Evolutionary conservation across 2,113 vertebrate species (phyloP).

Genomic region (Lophotis ruficrista): DNA sequence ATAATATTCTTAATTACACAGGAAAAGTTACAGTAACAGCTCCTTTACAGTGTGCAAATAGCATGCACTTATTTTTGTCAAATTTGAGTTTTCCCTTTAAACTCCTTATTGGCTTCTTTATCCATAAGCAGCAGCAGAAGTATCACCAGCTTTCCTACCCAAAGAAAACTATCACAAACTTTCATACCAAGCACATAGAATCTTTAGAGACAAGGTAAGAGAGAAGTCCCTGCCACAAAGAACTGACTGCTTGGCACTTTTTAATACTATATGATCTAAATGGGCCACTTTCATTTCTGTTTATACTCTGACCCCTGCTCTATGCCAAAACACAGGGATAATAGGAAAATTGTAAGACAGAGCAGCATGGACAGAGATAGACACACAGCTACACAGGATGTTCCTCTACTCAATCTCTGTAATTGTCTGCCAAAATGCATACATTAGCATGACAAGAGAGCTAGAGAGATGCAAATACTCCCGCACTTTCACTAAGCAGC

Average conservation of each 20-base stretch:
- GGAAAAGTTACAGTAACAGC: not conserved
- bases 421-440: not conserved
- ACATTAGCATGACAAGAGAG: not conserved
- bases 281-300: not conserved
- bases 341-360: not conserved
- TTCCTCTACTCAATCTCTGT: not conserved
- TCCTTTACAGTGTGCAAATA: not conserved
- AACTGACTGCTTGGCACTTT: not conserved
- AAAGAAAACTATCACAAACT: not conserved
- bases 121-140: not conserved
- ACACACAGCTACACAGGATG: not conserved
- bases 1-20: not conserved
- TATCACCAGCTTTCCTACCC: not conserved
- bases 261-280: conserved; percentile 1
- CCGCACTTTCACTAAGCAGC: not conserved
- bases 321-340: not conserved
- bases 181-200: not conserved
- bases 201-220: not conserved
- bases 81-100: not conserved
- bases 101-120: not conserved
- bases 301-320: not conserved
- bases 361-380: not conserved
- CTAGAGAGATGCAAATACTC: not conserved
- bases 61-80: not conserved
- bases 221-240: not conserved